Percentiles rank a stretch among this genome's conserved stretches.
phyloP scores from a whole-genome alignment of 2,113 vertebrate species.

The Cebidichthys violaceus region DNA sequence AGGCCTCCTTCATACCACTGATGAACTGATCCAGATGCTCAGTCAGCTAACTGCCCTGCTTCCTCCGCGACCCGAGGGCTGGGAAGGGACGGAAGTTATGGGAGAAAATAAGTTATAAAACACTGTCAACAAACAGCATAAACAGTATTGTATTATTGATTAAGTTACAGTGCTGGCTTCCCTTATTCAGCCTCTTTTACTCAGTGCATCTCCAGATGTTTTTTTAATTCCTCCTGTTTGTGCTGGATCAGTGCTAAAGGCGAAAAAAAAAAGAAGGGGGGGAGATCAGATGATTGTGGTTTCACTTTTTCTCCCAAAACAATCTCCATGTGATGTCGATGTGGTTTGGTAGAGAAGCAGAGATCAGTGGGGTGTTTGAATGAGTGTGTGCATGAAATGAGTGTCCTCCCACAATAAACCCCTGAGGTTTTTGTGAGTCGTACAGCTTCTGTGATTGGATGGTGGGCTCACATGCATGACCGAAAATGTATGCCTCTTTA shows the following conservation, averaged over 20 bases:
- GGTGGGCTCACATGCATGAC: conserved; percentile 1
- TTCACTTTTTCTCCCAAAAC: conserved; percentile 31
- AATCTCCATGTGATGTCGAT: conserved; percentile 67
- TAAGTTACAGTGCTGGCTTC: background rate
- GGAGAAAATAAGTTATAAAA: background rate
- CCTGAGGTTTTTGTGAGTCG: background rate
- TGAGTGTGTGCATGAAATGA: conserved; percentile 3
- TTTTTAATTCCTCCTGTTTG: conserved; percentile 17
- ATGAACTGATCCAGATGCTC: conserved; percentile 53
- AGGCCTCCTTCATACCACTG: conserved; percentile 21
- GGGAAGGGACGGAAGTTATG: conserved; percentile 13
- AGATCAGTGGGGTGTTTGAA: conserved; percentile 27
- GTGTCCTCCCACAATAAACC: background rate
- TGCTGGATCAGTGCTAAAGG: conserved; percentile 24
- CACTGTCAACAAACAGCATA: background rate
- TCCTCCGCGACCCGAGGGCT: conserved; percentile 32
- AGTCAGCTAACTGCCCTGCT: conserved; percentile 4
- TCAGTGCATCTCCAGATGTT: conserved; percentile 27
- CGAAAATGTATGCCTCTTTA: conserved; percentile 5
- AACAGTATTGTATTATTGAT: background rate
- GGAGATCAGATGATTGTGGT: conserved; percentile 73
- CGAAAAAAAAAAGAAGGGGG: conserved; percentile 27
- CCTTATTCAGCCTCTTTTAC: conserved; percentile 13
- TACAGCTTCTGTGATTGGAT: conserved; percentile 11
- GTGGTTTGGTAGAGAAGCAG: conserved; percentile 29